Base-by-base conservation (phyloP, 2,113 vertebrate species). In the Periophthalmus modestus region DNA sequence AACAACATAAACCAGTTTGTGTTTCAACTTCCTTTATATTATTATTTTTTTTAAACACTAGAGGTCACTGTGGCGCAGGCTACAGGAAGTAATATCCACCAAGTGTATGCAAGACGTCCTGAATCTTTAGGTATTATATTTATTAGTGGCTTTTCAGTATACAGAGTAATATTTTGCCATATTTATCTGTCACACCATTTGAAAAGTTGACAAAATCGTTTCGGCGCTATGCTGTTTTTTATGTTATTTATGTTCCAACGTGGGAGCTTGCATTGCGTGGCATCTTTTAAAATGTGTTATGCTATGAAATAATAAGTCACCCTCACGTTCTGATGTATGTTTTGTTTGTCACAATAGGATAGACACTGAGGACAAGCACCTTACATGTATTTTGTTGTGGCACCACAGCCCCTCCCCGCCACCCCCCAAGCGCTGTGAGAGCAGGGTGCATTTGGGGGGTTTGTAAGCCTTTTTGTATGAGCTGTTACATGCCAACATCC, bases 381-480 rank as follows among this genome's bases (percentile, higher is more conserved):
- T 97, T 96, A 96, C 69, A 75, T 83, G 71, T 89, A 75, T 78
- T 88, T 77, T 43, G 48, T 87, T 92, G 91, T 90, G 57, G 81
- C 85, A 83, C 68, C 78, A 66, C 72, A 58, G 67, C 73, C 69
- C 73, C 46, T 83, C 75, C 28, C 79, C 75, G 62, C 78, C 82
- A 67, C 82, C 61, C 74, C 76, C 74, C n/a, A n/a, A n/a, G 78
- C 47, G 65, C 69, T 66, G 82, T 87, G 81, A 77, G 77, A 74
- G 66, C 84, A 82, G 77, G 55, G 87, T 88, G 90, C 67, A 75
- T 66, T 86, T 90, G 91, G 89, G 87, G 5, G 88, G 91, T 95
- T 96, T 96, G 94, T 95, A 95, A 90, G 91, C 92, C 82, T 58
- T 93, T n/a, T 95, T 95, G 94, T 96, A 97, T 94, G 94, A 93